Evolutionary conservation across 2,888 invertebrate species (phyloP).

Genomic region (Dicroscelio sp.): DNA sequence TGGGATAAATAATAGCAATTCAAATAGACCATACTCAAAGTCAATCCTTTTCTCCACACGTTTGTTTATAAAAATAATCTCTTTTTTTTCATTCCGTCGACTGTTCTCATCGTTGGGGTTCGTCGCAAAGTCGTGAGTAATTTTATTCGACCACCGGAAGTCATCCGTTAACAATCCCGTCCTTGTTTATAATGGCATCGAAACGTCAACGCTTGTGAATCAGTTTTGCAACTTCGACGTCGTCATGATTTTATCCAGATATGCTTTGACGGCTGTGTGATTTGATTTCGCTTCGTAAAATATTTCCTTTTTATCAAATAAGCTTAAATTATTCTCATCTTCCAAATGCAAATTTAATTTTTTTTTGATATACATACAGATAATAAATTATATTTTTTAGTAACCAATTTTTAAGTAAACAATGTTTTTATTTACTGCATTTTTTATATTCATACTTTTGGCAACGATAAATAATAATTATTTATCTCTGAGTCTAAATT

Average conservation of each 20-base stretch:
- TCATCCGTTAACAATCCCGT: constrained; percentile 59
- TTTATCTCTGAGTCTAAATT: too few species aligned
- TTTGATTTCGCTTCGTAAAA: neutral
- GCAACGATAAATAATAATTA: too few species aligned
- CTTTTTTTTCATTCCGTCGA: neutral
- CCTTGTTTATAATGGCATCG: constrained; percentile 52
- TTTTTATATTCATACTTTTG: too few species aligned
- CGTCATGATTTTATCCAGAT: constrained; percentile 55
- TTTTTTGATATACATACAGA: too few species aligned
- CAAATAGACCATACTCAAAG: constrained; percentile 49
- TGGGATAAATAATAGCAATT: constrained; percentile 56
- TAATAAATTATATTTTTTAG: too few species aligned
- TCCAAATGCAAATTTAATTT: too few species aligned
- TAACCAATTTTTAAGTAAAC: too few species aligned
- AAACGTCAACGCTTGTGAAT: constrained; percentile 48
- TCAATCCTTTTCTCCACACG: constrained; percentile 44
- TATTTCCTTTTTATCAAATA: too few species aligned
- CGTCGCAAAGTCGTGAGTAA: constrained; percentile 1
- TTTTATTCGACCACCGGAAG: constrained; percentile 58
- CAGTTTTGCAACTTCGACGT: constrained; percentile 10
- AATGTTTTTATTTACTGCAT: too few species aligned
- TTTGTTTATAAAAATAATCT: constrained; percentile 59
- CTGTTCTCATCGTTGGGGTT: constrained; percentile 46
- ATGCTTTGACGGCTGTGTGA: neutral
- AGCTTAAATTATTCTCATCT: too few species aligned